Conservation (phyloP, 2,888 invertebrate species). For the Lapara coniferarum region DNA sequence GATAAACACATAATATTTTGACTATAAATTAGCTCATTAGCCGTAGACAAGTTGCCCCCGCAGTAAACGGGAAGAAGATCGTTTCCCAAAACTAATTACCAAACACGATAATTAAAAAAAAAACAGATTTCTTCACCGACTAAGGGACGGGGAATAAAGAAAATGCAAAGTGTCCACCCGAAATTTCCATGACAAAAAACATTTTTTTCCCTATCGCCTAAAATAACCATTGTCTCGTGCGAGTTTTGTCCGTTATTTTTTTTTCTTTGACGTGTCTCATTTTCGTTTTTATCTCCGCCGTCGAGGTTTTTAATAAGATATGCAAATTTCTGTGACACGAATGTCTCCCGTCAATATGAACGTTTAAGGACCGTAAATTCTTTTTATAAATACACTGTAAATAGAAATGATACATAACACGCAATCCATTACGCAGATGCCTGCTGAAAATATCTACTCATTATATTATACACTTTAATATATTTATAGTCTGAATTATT, state of each 20-base stretch:
- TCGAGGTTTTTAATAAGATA: constrained; percentile 81
- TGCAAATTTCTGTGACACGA: constrained; percentile 71
- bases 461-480: no score
- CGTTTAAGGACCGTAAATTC: neutral
- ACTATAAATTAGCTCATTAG: constrained; percentile 80
- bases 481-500: no score
- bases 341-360: constrained; percentile 50
- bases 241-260: constrained; percentile 70
- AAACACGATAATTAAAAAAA: constrained; percentile 82
- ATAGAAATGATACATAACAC: no score
- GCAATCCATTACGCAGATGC: no score
- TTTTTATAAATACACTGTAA: constrained; percentile 1
- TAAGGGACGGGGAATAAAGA: constrained; percentile 75
- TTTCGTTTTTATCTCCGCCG: constrained; percentile 79
- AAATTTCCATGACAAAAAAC: constrained; percentile 81
- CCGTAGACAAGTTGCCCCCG: constrained; percentile 73
- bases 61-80: constrained; percentile 71
- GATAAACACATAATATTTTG: constrained; percentile 38
- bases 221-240: constrained; percentile 80
- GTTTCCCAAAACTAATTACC: constrained; percentile 82
- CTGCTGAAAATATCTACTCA: no score
- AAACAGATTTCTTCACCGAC: constrained; percentile 75
- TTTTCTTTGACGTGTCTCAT: constrained; percentile 70
- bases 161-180: constrained; percentile 81
- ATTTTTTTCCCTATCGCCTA: constrained; percentile 75